Conservation (phyloP, 1,140 invertebrate species). For the Drosophila lowei region DNA sequence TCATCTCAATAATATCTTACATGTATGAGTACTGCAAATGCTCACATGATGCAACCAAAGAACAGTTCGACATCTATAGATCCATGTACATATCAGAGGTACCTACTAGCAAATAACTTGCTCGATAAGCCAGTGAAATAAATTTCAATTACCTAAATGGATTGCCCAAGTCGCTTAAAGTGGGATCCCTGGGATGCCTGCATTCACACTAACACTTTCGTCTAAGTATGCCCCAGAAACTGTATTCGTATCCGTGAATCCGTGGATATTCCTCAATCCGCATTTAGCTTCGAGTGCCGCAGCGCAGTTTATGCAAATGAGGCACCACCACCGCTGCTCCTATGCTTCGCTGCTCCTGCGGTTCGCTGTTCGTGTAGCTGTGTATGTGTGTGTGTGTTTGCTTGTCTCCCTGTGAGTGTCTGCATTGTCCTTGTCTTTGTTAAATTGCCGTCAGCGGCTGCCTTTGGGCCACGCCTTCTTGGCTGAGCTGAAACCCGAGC, state of each 20-base stretch:
- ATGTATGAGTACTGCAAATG: no score
- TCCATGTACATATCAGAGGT: no score
- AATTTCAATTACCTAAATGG: conserved; percentile 37
- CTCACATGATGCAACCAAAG: no score
- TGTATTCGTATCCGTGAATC: conserved; percentile 5
- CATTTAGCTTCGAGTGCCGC: conserved; percentile 28
- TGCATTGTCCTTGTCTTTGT: conserved; percentile 57
- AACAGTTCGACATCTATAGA: no score
- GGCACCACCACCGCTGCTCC: conserved; percentile 6
- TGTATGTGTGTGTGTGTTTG: conserved; percentile 1
- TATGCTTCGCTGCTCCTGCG: conserved; percentile 28
- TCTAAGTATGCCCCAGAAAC: conserved; percentile 19
- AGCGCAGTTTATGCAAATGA: conserved; percentile 69
- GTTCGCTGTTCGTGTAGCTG: conserved; percentile 27
- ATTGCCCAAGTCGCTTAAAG: conserved; percentile 11
- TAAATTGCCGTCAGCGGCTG: conserved; percentile 41
- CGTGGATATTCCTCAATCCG: conserved; percentile 33
- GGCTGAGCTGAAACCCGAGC: not conserved
- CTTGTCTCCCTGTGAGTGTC: conserved; percentile 4
- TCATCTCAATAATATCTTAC: no score
- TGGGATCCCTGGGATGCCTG: not conserved
- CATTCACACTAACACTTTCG: not conserved
- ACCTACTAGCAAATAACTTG: no score
- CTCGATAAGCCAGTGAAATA: not conserved
- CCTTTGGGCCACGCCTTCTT: conserved; percentile 28